These are phyloP conservation scores for Standfussiana lucernea DNA, from an alignment of 2,888 invertebrate species.

Conservation along the genomic window DNA sequence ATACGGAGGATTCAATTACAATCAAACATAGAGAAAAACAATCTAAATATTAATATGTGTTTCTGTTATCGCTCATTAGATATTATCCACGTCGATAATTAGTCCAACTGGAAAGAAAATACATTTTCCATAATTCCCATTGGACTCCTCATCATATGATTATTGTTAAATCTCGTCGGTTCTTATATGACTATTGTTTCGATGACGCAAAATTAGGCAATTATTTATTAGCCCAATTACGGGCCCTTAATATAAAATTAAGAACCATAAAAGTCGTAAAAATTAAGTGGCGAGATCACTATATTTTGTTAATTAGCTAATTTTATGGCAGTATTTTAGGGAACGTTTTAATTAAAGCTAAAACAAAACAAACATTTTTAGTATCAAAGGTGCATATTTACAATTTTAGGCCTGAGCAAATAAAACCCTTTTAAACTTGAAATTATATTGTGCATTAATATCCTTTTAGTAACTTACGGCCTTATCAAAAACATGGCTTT, in stretches of 20 bases:
- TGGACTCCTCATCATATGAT: neutral
- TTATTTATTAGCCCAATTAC: constrained; percentile 5
- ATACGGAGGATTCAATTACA: neutral
- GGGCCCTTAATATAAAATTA: constrained; percentile 26
- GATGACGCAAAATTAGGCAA: neutral
- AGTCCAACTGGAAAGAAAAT: constrained; percentile 10
- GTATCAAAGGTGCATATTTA: constrained; percentile 1
- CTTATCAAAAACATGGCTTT: neutral
- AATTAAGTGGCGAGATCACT: constrained; percentile 15
- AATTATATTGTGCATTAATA: neutral
- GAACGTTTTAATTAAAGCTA: constrained; percentile 28
- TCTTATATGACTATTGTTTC: neutral
- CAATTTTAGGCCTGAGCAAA: neutral
- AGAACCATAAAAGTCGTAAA: constrained; percentile 14
- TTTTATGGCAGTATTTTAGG: constrained; percentile 30
- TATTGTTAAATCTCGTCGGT: neutral
- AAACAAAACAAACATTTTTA: constrained; percentile 20
- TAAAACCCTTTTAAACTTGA: neutral
- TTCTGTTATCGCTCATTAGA: neutral
- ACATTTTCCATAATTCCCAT: neutral
- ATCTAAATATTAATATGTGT: neutral
- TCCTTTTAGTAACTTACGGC: neutral
- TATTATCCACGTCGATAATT: no score
- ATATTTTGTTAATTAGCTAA: constrained; percentile 25
- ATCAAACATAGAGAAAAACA: neutral